Evolutionary conservation across 2,797 vertebrate genomes (phyloP).

Genomic region (Okamejei kenojei): DNA sequence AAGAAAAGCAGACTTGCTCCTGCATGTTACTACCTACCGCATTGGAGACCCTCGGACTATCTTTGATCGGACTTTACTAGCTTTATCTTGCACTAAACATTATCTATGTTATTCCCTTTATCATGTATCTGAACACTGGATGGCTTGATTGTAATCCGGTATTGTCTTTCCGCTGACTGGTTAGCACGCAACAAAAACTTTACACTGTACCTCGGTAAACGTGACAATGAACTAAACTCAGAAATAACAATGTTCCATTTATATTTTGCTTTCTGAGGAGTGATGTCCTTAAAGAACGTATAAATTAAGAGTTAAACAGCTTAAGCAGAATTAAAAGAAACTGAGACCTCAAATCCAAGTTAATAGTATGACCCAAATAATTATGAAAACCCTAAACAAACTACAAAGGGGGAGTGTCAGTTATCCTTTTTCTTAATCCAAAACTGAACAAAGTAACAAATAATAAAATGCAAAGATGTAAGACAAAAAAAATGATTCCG

Average conservation of each 20-base stretch:
- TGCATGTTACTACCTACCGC: not conserved
- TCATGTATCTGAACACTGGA: no score
- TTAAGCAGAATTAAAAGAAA: not conserved
- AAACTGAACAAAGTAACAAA: not conserved
- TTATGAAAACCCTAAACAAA: not conserved
- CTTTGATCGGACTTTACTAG: no score
- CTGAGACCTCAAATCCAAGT: not conserved
- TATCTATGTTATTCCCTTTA: no score
- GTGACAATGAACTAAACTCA: no score
- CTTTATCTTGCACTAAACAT: no score
- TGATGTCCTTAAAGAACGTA: not conserved
- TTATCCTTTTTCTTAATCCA: not conserved
- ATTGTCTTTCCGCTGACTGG: no score
- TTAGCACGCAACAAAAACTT: no score
- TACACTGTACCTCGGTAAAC: no score
- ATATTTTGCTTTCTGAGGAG: not conserved
- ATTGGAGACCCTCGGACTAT: no score
- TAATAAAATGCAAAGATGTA: no score
- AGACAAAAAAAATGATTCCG: not conserved
- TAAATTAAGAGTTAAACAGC: not conserved
- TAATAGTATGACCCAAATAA: not conserved
- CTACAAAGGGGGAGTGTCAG: not conserved
- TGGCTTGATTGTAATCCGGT: no score
- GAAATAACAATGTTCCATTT: no score
- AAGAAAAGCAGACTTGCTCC: not conserved